These are phyloP conservation scores for Ifrita kowaldi DNA, from an alignment of 2,113 vertebrate species.

Conservation along the genomic window DNA sequence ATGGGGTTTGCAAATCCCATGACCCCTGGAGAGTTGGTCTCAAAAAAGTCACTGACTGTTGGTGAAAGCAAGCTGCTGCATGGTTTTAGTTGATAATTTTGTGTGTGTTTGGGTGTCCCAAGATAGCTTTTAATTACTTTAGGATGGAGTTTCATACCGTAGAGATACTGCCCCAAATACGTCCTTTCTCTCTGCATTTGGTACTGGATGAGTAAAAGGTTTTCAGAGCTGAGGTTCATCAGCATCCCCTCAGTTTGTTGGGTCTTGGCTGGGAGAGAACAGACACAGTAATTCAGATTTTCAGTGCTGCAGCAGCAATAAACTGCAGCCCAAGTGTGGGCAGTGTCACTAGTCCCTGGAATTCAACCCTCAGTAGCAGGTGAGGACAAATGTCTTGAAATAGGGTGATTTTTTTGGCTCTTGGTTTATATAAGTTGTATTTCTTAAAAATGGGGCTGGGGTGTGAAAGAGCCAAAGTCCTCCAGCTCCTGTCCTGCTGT, in stretches of 20 bases:
- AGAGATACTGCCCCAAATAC: conserved; percentile 24
- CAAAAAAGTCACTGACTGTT: background rate
- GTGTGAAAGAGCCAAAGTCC: background rate
- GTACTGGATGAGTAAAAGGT: conserved; percentile 25
- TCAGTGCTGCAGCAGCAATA: background rate
- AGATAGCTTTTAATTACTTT: background rate
- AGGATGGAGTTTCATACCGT: background rate
- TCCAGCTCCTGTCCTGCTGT: background rate
- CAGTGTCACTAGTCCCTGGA: background rate
- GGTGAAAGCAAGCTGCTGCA: fast-evolving
- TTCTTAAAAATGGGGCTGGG: background rate
- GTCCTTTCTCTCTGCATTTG: background rate
- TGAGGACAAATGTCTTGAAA: background rate
- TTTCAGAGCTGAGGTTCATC: conserved; percentile 25
- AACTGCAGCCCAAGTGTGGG: background rate
- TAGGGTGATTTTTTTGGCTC: background rate
- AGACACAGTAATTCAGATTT: background rate
- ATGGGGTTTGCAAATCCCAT: background rate
- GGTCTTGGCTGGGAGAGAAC: background rate
- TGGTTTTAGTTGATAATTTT: background rate
- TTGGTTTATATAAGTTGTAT: background rate
- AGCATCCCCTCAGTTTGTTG: background rate
- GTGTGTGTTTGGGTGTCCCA: background rate
- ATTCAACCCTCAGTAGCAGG: background rate
- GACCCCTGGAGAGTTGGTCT: fast-evolving